Conservation (phyloP, 2,113 vertebrate species). For the Tenrec ecaudatus region DNA sequence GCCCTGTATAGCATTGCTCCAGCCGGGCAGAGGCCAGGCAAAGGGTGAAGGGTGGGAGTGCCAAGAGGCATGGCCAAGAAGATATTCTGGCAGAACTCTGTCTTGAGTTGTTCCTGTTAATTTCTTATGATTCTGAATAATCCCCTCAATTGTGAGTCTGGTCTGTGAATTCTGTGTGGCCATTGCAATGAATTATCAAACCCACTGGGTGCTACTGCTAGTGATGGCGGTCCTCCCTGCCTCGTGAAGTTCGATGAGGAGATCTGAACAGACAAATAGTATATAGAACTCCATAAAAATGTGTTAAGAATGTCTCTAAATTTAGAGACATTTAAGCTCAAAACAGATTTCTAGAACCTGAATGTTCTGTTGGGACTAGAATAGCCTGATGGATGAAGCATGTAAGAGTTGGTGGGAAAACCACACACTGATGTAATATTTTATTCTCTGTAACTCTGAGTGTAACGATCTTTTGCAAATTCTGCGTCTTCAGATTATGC, state of each 20-base stretch:
- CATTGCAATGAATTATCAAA: neutral
- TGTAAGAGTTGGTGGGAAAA: neutral
- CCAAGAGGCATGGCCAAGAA: neutral
- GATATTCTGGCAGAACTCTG: neutral
- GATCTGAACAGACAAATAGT: neutral
- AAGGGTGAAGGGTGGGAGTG: neutral
- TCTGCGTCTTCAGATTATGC: neutral
- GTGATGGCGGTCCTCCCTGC: neutral
- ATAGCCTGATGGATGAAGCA: neutral
- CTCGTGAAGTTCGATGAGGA: neutral
- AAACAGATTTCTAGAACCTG: neutral
- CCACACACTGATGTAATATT: neutral
- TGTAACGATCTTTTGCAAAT: neutral
- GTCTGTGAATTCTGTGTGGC: neutral
- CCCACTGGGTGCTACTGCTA: neutral
- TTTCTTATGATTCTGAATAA: neutral
- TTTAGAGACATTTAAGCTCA: neutral
- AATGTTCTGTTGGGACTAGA: neutral
- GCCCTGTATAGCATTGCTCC: neutral
- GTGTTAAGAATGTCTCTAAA: constrained; percentile 26
- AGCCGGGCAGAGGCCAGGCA: neutral
- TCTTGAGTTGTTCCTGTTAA: neutral
- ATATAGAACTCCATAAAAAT: neutral
- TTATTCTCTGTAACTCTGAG: constrained; percentile 31
- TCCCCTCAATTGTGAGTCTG: neutral